Conservation (phyloP, 2,797 vertebrate genomes). For the Lateolabrax maculatus region DNA sequence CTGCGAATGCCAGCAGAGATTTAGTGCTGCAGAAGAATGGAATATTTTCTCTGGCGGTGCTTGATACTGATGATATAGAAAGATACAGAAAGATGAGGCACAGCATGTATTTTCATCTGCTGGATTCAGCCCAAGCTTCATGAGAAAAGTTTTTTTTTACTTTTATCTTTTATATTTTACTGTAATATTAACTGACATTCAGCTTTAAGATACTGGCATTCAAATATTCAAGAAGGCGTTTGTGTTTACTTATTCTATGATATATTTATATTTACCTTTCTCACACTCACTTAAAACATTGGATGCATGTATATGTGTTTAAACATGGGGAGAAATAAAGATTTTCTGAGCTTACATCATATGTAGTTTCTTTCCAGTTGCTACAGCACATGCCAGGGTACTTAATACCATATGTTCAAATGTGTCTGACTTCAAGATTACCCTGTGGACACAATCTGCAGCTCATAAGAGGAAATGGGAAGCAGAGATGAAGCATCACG, state of each 20-base stretch:
- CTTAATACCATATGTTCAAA: conserved; percentile 59
- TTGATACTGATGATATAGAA: conserved; percentile 18
- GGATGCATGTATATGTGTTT: neutral
- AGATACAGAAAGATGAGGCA: conserved; percentile 1
- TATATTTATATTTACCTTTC: neutral
- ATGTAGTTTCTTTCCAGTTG: conserved; percentile 10
- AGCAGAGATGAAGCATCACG: conserved; percentile 64
- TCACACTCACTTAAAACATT: neutral
- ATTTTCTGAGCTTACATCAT: conserved; percentile 19
- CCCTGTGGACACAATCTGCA: conserved; percentile 71
- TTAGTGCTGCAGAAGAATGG: conserved; percentile 22
- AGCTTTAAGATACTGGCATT: neutral
- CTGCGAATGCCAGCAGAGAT: conserved; percentile 31
- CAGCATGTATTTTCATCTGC: neutral
- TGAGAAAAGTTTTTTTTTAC: neutral
- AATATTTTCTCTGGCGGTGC: conserved; percentile 1
- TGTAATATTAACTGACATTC: neutral
- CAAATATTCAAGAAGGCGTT: neutral
- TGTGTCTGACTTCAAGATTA: conserved; percentile 70
- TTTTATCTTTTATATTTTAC: neutral
- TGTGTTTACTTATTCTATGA: neutral
- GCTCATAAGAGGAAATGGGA: conserved; percentile 64
- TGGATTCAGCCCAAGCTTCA: neutral
- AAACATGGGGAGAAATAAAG: conserved; percentile 13
- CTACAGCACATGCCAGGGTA: conserved; percentile 44